phyloP scores from a whole-genome alignment of 2,888 invertebrate species.

The Drosophila imparisetae region DNA sequence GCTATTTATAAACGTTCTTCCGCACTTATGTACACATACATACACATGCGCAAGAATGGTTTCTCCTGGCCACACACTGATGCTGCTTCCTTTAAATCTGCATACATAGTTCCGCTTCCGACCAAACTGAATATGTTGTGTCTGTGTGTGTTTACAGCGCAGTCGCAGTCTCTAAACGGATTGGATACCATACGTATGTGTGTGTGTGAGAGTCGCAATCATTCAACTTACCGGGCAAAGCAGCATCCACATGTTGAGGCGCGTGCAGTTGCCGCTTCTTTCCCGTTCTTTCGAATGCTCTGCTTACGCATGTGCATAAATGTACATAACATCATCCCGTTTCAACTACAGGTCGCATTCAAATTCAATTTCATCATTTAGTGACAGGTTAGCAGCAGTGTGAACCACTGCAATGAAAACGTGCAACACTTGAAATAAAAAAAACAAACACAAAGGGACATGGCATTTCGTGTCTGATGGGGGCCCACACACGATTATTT shows the following conservation, averaged over 20 bases:
- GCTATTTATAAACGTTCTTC: conserved; percentile 73
- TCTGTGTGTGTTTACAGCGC: conserved; percentile 48
- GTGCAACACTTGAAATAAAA: conserved; percentile 4
- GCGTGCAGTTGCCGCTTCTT: conserved; percentile 51
- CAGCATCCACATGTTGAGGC: conserved; percentile 76
- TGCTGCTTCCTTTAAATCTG: conserved; percentile 74
- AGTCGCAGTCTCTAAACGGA: conserved; percentile 55
- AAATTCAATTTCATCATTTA: conserved; percentile 11
- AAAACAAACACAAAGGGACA: not conserved
- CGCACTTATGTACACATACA: conserved; percentile 43
- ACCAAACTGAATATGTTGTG: conserved; percentile 36
- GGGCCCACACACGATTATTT: conserved; percentile 2
- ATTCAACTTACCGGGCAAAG: conserved; percentile 68
- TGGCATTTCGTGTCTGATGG: not conserved
- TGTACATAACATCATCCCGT: conserved; percentile 20
- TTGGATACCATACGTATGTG: conserved; percentile 20
- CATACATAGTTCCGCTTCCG: conserved; percentile 79
- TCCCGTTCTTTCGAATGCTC: conserved; percentile 15
- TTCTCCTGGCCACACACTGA: conserved; percentile 22
- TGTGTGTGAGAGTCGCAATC: conserved; percentile 41
- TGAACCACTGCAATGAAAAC: conserved; percentile 1
- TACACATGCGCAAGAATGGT: conserved; percentile 54
- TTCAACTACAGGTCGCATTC: conserved; percentile 19
- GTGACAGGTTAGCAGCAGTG: conserved; percentile 1
- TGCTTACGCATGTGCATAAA: conserved; percentile 4